Conservation (phyloP, 2,888 invertebrate genomes). For the Podotricha telesiphe region DNA sequence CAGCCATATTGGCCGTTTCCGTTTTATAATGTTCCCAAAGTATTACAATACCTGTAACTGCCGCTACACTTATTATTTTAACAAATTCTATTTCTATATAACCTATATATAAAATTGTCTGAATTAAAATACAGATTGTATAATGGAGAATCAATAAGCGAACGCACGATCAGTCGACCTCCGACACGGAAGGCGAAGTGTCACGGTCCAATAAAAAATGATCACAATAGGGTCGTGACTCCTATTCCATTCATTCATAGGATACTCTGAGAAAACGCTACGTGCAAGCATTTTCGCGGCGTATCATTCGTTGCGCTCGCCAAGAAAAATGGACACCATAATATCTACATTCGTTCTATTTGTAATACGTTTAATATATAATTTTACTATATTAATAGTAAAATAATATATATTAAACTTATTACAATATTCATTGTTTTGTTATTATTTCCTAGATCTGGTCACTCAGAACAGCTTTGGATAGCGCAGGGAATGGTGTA, state of each 20-base stretch:
- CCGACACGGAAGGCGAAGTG: conserved; percentile 71
- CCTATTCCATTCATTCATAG: conserved; percentile 62
- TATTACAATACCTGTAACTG: too few species aligned
- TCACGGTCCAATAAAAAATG: conserved; percentile 66
- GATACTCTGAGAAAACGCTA: conserved; percentile 66
- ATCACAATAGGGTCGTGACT: conserved; percentile 70
- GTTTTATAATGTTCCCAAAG: too few species aligned
- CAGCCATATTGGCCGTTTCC: too few species aligned
- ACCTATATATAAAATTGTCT: not conserved
- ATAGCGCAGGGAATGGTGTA: not conserved
- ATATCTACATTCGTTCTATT: conserved; percentile 41
- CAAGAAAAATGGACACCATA: conserved; percentile 40
- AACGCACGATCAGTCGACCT: conserved; percentile 58
- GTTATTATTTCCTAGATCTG: not conserved
- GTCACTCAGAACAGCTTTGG: not conserved
- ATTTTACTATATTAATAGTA: too few species aligned
- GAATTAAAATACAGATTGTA: not conserved
- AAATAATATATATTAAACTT: too few species aligned
- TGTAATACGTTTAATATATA: not conserved
- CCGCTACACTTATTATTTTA: too few species aligned
- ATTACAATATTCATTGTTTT: too few species aligned
- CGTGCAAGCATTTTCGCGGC: conserved; percentile 71
- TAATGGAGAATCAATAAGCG: conserved; percentile 52
- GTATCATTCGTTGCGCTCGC: conserved; percentile 50
- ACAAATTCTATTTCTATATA: too few species aligned